phyloP scores from a whole-genome alignment of 2,888 invertebrate species.

The Melanophora roralis region DNA sequence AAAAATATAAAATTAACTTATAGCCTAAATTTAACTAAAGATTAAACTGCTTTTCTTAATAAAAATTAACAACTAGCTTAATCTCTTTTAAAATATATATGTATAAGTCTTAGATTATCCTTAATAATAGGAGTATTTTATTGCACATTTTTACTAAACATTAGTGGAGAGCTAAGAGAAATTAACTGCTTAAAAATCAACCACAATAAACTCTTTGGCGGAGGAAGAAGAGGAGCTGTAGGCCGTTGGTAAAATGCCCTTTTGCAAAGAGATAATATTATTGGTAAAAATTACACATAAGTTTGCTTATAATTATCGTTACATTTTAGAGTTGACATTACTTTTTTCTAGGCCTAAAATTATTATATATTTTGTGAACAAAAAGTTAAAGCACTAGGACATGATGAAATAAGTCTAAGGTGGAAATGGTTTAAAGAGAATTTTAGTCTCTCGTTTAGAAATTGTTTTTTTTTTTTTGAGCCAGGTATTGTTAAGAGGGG shows the following conservation, averaged over 20 bases:
- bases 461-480: too few species aligned
- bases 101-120: slow-evolving; percentile 22
- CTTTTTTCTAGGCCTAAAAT: background rate
- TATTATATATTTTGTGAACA: slow-evolving; percentile 15
- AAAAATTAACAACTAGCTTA: background rate
- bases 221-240: slow-evolving; percentile 24
- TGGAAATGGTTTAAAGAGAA: too few species aligned
- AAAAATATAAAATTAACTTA: background rate
- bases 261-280: slow-evolving; percentile 7
- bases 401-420: too few species aligned
- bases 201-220: background rate
- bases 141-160: background rate
- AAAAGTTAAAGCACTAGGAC: background rate
- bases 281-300: too few species aligned
- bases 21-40: slow-evolving; percentile 21
- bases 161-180: slow-evolving; percentile 26
- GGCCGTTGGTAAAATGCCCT: slow-evolving; percentile 12
- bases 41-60: background rate
- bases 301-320: background rate
- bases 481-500: too few species aligned
- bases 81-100: slow-evolving; percentile 25
- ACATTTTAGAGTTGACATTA: slow-evolving; percentile 26
- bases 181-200: slow-evolving; percentile 13
- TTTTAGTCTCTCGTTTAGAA: too few species aligned
- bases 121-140: background rate